Evolutionary conservation across 1,140 invertebrate species (phyloP).

Genomic region (Caerostris darwini): DNA sequence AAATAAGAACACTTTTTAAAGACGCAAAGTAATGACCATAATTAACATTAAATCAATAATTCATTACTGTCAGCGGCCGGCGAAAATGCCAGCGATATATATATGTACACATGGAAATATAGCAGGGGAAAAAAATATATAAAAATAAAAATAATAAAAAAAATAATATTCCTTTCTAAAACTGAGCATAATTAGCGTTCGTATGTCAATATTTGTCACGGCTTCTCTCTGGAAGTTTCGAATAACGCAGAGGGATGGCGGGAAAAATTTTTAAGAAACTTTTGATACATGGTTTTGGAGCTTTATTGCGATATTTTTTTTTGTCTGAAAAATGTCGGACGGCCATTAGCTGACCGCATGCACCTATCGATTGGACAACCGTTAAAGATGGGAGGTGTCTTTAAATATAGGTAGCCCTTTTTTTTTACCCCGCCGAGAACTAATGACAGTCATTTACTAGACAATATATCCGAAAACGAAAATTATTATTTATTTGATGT

Average conservation of each 20-base stretch:
- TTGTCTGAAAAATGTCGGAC: constrained; percentile 65
- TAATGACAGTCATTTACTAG: constrained; percentile 75
- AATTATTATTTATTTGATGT: constrained; percentile 76
- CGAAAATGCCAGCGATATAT: constrained; percentile 74
- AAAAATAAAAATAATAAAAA: constrained; percentile 23
- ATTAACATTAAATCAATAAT: constrained; percentile 78
- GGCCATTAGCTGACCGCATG: constrained; percentile 76
- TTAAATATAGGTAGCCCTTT: constrained; percentile 65
- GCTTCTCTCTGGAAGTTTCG: constrained; percentile 68
- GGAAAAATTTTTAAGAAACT: constrained; percentile 75
- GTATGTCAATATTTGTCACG: constrained; percentile 78
- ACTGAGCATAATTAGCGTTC: constrained; percentile 77
- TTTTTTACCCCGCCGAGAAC: constrained; percentile 52
- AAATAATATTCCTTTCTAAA: constrained; percentile 69
- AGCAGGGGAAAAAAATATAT: background rate
- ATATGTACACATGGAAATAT: constrained; percentile 69
- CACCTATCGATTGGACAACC: constrained; percentile 71
- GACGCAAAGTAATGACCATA: constrained; percentile 78
- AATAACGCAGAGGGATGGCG: constrained; percentile 51
- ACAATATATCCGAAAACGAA: constrained; percentile 74
- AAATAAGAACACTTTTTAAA: constrained; percentile 78
- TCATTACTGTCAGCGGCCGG: constrained; percentile 74
- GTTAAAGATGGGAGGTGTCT: constrained; percentile 61
- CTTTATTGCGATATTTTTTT: constrained; percentile 72
- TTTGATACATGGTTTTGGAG: constrained; percentile 70